Percentiles rank a stretch among this genome's conserved stretches.
Evolutionary conservation across 2,113 vertebrate species (phyloP).

Genomic region (Cathartes aura): DNA sequence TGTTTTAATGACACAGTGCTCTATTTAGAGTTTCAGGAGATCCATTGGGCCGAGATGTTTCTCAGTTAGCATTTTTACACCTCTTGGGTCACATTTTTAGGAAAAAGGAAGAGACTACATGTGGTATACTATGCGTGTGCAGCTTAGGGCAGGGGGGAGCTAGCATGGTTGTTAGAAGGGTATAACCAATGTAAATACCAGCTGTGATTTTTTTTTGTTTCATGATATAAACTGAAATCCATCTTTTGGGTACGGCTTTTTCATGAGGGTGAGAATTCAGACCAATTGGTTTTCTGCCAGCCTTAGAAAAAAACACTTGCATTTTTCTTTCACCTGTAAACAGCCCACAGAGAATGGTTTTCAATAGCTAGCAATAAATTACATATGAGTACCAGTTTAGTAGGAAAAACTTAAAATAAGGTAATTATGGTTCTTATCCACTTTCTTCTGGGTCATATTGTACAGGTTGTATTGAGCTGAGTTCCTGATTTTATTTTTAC

Average conservation of each 20-base stretch:
- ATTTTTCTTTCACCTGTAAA: neutral
- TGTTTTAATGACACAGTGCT: neutral
- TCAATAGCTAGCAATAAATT: neutral
- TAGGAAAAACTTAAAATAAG: neutral
- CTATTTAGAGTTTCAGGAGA: neutral
- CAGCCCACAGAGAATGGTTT: neutral
- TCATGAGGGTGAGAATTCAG: neutral
- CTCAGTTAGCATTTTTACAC: neutral
- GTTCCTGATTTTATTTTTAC: neutral
- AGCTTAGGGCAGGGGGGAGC: fast-evolving
- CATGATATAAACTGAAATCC: neutral
- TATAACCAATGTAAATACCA: neutral
- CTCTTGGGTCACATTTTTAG: neutral
- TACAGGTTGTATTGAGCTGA: neutral
- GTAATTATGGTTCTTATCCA: neutral
- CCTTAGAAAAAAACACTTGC: fast-evolving
- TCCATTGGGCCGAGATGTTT: neutral
- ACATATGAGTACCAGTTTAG: neutral
- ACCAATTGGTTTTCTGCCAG: fast-evolving
- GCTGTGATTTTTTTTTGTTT: neutral
- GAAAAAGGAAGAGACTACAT: neutral
- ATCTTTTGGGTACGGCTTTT: neutral
- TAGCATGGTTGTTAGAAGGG: neutral
- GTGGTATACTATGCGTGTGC: fast-evolving
- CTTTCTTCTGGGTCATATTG: neutral